phyloP scores from a whole-genome alignment of 1,140 invertebrate species.

The Diorhabda sublineata region DNA sequence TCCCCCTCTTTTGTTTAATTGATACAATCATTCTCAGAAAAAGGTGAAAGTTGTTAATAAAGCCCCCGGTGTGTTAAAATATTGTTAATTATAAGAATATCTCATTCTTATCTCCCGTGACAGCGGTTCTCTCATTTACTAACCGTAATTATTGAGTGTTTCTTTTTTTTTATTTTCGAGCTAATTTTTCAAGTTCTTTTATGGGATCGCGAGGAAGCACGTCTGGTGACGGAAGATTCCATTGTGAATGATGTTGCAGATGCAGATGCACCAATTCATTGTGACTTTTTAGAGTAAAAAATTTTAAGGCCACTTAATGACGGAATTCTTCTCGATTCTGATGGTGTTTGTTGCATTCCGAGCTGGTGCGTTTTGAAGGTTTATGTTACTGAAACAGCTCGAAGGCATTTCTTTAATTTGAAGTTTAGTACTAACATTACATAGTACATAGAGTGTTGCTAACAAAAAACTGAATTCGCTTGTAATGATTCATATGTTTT shows the following conservation, averaged over 20 bases:
- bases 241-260: not conserved
- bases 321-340: not conserved
- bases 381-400: not conserved
- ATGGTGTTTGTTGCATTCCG: not conserved
- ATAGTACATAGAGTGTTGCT: conserved; percentile 27
- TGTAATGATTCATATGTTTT: not conserved
- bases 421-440: conserved; percentile 21
- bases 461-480: conserved; percentile 24
- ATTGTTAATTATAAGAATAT: too few species aligned
- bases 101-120: too few species aligned
- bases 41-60: too few species aligned
- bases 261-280: not conserved
- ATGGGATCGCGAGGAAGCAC: not conserved
- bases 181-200: not conserved
- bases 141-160: conserved; percentile 1
- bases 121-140: not conserved
- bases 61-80: too few species aligned
- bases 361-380: not conserved
- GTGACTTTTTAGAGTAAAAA: not conserved
- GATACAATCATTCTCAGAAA: too few species aligned
- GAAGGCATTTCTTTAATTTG: not conserved
- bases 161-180: not conserved
- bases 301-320: not conserved
- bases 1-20: too few species aligned
- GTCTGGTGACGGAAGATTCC: conserved; percentile 1